phyloP scores from a whole-genome alignment of 2,113 vertebrate genomes.

The Thinocorus orbignyianus region DNA sequence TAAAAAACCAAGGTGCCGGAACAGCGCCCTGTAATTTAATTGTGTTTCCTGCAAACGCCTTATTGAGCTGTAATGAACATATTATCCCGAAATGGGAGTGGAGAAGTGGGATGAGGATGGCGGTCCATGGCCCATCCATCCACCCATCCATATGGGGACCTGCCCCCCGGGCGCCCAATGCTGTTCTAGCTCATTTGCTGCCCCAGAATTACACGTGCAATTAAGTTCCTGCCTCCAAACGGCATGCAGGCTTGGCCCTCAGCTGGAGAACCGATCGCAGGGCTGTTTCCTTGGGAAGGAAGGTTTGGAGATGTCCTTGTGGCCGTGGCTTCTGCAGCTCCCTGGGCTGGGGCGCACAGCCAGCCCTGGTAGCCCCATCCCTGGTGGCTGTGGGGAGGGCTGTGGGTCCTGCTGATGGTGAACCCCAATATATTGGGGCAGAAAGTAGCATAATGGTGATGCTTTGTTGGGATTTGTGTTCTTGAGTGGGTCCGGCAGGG shows the following conservation, averaged over 20 bases:
- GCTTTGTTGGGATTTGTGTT: neutral
- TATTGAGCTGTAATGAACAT: neutral
- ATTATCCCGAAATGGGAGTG: neutral
- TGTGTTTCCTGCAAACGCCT: neutral
- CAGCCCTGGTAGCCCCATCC: neutral
- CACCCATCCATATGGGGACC: neutral
- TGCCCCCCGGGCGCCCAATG: fast-evolving
- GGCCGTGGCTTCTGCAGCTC: fast-evolving
- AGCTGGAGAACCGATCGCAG: neutral
- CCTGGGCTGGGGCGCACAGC: too few relatives aligned
- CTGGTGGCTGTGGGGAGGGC: neutral
- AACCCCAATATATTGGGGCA: fast-evolving
- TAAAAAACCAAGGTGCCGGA: neutral
- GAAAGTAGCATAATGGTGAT: fast-evolving
- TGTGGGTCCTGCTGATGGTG: neutral
- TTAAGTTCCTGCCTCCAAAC: neutral
- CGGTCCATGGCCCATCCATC: fast-evolving
- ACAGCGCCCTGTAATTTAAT: neutral
- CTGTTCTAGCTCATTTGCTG: neutral
- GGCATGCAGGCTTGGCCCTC: neutral
- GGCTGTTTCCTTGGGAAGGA: neutral
- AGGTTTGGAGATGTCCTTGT: neutral
- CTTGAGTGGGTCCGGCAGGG: neutral
- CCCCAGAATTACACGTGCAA: neutral
- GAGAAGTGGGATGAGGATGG: neutral